Conservation (phyloP, 2,113 vertebrate species). For the Chaetodon auriga region DNA sequence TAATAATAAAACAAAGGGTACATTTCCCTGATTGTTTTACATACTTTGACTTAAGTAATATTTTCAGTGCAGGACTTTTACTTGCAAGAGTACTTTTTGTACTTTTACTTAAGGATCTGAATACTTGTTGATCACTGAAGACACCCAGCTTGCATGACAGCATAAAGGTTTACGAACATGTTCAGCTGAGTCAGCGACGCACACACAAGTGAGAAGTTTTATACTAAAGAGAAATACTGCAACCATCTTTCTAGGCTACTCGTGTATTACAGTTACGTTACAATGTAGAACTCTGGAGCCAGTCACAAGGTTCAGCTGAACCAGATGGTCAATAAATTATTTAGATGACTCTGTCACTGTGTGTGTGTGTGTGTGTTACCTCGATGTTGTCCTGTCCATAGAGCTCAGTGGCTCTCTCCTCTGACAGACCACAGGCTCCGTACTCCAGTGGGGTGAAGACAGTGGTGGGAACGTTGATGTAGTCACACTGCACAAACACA, state of each 20-base stretch:
- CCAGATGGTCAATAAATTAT: background rate
- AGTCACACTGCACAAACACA: conserved; percentile 90
- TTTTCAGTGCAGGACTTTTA: too few relatives aligned
- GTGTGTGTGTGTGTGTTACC: conserved; percentile 74
- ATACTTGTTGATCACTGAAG: too few relatives aligned
- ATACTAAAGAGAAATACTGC: background rate
- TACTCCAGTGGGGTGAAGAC: conserved; percentile 98
- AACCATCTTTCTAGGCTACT: background rate
- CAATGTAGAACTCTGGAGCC: background rate
- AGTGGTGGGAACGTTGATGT: conserved; percentile 93
- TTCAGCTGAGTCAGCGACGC: background rate
- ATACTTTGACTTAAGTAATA: too few relatives aligned
- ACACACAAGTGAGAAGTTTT: background rate
- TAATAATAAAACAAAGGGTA: too few relatives aligned
- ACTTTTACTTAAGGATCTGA: too few relatives aligned
- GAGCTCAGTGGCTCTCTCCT: conserved; percentile 88
- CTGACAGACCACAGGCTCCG: conserved; percentile 92
- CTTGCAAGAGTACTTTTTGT: too few relatives aligned
- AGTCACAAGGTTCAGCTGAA: background rate
- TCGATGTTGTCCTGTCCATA: conserved; percentile 90
- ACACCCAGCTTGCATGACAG: background rate
- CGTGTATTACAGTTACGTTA: too few relatives aligned
- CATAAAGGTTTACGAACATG: background rate
- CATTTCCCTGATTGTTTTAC: too few relatives aligned
- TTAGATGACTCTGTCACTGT: background rate